phyloP scores from a whole-genome alignment of 2,797 vertebrate species.

The Kryptolebias ocellatus region DNA sequence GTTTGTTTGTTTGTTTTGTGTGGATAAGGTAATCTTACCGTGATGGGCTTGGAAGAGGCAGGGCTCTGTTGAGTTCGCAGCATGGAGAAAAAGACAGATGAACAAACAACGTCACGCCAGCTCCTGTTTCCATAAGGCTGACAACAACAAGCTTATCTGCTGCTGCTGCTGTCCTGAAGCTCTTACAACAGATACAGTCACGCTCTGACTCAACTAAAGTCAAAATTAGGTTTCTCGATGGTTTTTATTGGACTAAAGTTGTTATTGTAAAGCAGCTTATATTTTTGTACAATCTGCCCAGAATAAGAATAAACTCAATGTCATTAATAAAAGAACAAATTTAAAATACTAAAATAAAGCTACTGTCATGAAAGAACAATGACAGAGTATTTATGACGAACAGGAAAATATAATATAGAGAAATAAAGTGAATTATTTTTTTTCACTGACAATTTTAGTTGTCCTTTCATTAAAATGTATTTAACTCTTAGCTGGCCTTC shows the following conservation, averaged over 20 bases:
- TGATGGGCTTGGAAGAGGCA: constrained; percentile 91
- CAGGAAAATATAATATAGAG: no score
- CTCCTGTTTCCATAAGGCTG: constrained; percentile 20
- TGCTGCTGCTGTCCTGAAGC: constrained; percentile 31
- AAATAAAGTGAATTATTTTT: no score
- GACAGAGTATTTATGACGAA: no score
- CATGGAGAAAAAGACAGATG: constrained; percentile 72
- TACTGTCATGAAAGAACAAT: no score
- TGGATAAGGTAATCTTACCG: constrained; percentile 84
- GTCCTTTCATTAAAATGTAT: no score
- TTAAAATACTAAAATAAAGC: no score
- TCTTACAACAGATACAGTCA: constrained; percentile 14
- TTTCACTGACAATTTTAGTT: no score
- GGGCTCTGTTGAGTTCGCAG: constrained; percentile 86
- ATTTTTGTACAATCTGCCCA: not conserved
- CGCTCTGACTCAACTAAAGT: not conserved
- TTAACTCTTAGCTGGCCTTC: no score
- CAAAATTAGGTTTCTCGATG: not conserved
- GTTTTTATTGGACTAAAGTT: not conserved
- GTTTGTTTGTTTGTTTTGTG: not conserved
- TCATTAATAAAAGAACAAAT: not conserved
- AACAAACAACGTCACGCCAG: constrained; percentile 45
- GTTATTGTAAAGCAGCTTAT: not conserved
- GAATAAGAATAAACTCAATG: not conserved
- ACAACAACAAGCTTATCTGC: constrained; percentile 49